These are phyloP conservation scores for Forbesichthys papilliferus DNA, from an alignment of 2,113 vertebrate species.

Conservation along the genomic window DNA sequence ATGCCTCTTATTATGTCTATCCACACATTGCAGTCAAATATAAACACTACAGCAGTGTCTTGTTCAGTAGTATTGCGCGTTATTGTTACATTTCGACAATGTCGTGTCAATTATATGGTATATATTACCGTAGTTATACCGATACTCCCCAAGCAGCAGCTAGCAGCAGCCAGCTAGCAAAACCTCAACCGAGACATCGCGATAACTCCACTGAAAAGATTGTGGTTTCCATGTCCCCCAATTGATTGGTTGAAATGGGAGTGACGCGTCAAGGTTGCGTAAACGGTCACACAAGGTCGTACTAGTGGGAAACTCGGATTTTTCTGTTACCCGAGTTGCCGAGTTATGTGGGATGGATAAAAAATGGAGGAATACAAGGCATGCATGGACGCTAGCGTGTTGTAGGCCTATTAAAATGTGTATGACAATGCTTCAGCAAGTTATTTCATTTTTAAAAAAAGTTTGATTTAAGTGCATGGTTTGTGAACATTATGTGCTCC, in stretches of 20 bases:
- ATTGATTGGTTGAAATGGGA: neutral
- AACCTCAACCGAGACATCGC: constrained; percentile 22
- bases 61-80: neutral
- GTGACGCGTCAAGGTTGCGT: neutral
- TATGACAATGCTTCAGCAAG: too few relatives aligned
- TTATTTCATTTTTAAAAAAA: too few relatives aligned
- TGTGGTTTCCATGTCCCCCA: constrained; percentile 7
- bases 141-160: constrained; percentile 62
- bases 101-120: neutral
- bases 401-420: too few relatives aligned
- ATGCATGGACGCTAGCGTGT: too few relatives aligned
- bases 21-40: neutral
- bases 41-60: rapidly evolving
- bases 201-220: neutral
- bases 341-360: too few relatives aligned
- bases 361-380: too few relatives aligned
- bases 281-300: too few relatives aligned
- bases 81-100: neutral
- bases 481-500: too few relatives aligned
- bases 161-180: constrained; percentile 41
- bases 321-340: too few relatives aligned
- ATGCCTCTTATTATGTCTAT: constrained; percentile 8
- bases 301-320: too few relatives aligned
- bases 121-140: constrained; percentile 56
- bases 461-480: too few relatives aligned